Percentiles rank a stretch among this genome's conserved stretches.
Conservation (phyloP, 2,888 invertebrate genomes). For the Drosophila prostipennis region DNA sequence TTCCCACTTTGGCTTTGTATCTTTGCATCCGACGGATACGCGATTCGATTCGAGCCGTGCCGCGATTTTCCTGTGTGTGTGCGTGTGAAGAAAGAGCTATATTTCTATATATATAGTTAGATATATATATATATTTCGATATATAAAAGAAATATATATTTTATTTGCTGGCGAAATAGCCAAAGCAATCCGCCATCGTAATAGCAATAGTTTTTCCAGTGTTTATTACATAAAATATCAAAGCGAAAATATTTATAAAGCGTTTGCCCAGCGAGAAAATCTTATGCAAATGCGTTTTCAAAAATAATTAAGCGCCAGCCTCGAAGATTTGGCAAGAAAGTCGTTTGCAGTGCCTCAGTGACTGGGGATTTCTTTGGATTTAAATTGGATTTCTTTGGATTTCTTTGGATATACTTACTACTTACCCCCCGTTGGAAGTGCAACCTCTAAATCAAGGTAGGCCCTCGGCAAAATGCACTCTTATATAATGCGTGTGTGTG, state of each 20-base stretch:
- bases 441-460: slow-evolving; percentile 50
- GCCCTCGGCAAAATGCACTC: slow-evolving; percentile 25
- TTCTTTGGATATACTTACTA: slow-evolving; percentile 21
- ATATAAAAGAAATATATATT: slow-evolving; percentile 19
- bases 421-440: slow-evolving; percentile 13
- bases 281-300: slow-evolving; percentile 66
- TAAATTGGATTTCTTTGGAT: slow-evolving; percentile 19
- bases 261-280: slow-evolving; percentile 24
- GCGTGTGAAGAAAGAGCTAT: slow-evolving; percentile 77
- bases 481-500: slow-evolving; percentile 64
- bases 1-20: slow-evolving; percentile 22
- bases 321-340: slow-evolving; percentile 44
- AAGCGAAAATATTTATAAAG: slow-evolving; percentile 14
- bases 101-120: slow-evolving; percentile 51
- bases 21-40: slow-evolving; percentile 69
- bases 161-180: slow-evolving; percentile 32
- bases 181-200: slow-evolving; percentile 19
- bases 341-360: slow-evolving; percentile 28
- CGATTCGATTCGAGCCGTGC: slow-evolving; percentile 49
- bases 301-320: slow-evolving; percentile 50
- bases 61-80: slow-evolving; percentile 44
- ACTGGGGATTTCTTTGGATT: slow-evolving; percentile 34
- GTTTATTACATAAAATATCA: slow-evolving; percentile 65
- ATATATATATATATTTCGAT: slow-evolving; percentile 12
- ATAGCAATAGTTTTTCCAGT: slow-evolving; percentile 72